Evolutionary conservation across 2,888 invertebrate genomes (phyloP).

Genomic region (Thecocarcelia acutangulata): DNA sequence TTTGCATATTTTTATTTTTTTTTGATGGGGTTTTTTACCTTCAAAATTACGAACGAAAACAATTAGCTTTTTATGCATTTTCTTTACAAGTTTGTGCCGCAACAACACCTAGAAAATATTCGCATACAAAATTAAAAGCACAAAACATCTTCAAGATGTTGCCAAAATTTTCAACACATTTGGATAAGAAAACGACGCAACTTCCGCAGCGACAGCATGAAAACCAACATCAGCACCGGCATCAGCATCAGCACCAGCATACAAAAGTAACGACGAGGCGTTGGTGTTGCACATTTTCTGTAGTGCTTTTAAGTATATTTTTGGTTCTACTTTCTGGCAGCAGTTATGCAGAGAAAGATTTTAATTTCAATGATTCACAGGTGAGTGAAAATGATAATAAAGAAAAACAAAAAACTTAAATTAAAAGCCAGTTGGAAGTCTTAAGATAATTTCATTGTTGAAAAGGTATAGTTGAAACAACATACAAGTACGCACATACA

Average conservation of each 20-base stretch:
- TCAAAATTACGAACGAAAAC: slow-evolving; percentile 49
- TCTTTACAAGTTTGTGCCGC: slow-evolving; percentile 14
- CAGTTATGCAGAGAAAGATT: slow-evolving; percentile 77
- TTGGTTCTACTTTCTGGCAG: slow-evolving; percentile 62
- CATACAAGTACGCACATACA: too few relatives aligned
- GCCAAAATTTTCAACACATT: slow-evolving; percentile 62
- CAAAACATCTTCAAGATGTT: slow-evolving; percentile 63
- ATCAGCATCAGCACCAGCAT: not conserved
- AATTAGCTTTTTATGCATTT: slow-evolving; percentile 31
- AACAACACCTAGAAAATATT: slow-evolving; percentile 18
- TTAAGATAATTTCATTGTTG: not conserved
- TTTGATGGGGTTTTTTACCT: slow-evolving; percentile 9
- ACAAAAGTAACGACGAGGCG: slow-evolving; percentile 23
- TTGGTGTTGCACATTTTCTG: slow-evolving; percentile 58
- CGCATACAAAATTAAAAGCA: slow-evolving; percentile 17
- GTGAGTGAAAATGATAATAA: slow-evolving; percentile 72
- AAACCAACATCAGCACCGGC: not conserved
- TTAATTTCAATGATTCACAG: slow-evolving; percentile 81
- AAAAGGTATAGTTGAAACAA: too few relatives aligned
- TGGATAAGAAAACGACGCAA: slow-evolving; percentile 36
- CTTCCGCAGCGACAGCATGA: not conserved
- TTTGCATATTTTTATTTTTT: slow-evolving; percentile 30
- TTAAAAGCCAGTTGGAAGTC: not conserved
- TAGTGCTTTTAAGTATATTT: slow-evolving; percentile 58
- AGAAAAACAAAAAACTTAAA: not conserved